Evolutionary conservation across 2,888 invertebrate genomes (phyloP).

Genomic region (Sicus ferrugineus): DNA sequence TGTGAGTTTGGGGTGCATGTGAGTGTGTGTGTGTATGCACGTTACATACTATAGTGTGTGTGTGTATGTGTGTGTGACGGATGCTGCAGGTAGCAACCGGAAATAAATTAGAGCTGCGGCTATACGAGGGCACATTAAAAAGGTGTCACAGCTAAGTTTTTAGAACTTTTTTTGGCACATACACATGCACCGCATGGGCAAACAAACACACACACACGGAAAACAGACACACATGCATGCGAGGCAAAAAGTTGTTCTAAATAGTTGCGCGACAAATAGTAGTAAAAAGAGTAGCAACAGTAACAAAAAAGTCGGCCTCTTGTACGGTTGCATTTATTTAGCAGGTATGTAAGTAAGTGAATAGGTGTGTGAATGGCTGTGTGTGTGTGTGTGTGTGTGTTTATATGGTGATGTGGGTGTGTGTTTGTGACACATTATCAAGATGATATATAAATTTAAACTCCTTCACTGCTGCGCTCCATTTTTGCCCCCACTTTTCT

Average conservation of each 20-base stretch:
- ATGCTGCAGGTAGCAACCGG: slow-evolving; percentile 30
- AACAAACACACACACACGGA: no score
- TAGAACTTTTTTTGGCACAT: neutral
- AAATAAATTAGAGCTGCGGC: slow-evolving; percentile 43
- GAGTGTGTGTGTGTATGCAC: neutral
- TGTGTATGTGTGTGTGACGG: slow-evolving; percentile 4
- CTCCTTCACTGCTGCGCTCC: no score
- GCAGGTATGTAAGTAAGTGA: neutral
- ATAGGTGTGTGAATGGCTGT: neutral
- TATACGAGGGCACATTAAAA: slow-evolving; percentile 41
- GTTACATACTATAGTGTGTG: neutral
- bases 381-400: neutral
- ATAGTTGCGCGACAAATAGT: neutral
- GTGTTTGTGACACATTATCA: no score
- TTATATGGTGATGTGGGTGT: neutral
- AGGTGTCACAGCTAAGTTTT: slow-evolving; percentile 43
- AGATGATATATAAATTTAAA: no score
- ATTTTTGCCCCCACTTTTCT: no score
- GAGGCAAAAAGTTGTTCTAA: neutral
- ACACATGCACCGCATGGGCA: no score
- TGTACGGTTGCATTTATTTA: neutral
- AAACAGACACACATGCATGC: no score
- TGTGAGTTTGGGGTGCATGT: neutral
- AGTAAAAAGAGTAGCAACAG: neutral
- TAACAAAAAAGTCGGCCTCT: neutral